Base-by-base conservation (phyloP, 1,140 invertebrate species). In the Antheraea mylitta region DNA sequence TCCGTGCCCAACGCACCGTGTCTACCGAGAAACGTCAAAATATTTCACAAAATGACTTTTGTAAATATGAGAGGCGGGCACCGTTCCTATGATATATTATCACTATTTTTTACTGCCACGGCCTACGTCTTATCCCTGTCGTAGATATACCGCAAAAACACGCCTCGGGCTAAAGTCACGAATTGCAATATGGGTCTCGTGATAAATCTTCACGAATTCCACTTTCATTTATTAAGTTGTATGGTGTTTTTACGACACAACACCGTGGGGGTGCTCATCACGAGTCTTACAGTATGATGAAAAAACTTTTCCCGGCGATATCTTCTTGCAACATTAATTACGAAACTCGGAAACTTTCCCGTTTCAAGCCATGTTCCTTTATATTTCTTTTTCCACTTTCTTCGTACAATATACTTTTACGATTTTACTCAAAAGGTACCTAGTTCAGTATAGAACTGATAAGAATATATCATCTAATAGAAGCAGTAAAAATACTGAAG, bases 181-280 rank as follows among this genome's bases (percentile, higher is more conserved):
- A 85, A 86, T 85, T 83, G 83, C 81, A 86, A 89, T 83, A 81
- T 79, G 79, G 80, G 71, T 73, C 70, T 80, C 77, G 80, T 79
- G 83, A 90, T 92, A 90, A 92, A 92, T 92, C 89, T 89, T 89
- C 80, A 78, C 74, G 78, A 86, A 89, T 89, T 79, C 86, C 81
- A 82, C 73, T 83, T 89, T 89, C 89, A 90, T 90, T 90, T 90
- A 92, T 92, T 92, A 90, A 92, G 90, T 87, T 90, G 85, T 90
- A 83, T 84, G 81, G 78, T 82, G 83, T 86, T 90, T 90, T 92
- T 92, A 92, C 82, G 90, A 91, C 67, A 76, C 72, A 67, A 70
- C 83, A 76, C 81, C 74, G 85, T 81, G 79, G 87, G 85, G 81
- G 81, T 75, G 77, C 83, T 87, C 87, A 86, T 90, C 88, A 90